Evolutionary conservation across 2,888 invertebrate species (phyloP).

Genomic region (Nesidiocoris tenuis): DNA sequence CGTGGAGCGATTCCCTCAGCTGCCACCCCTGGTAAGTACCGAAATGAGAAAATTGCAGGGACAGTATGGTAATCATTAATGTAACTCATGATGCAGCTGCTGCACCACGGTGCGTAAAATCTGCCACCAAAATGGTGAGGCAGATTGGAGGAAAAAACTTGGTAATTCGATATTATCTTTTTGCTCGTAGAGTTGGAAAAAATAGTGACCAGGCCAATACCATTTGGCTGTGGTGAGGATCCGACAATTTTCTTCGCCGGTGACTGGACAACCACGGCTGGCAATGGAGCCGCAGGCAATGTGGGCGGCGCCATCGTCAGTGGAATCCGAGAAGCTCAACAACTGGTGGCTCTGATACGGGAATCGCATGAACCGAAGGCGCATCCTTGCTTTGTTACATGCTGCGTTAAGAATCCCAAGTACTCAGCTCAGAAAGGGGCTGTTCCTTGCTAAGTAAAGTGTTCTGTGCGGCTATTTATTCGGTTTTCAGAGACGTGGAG

Average conservation of each 20-base stretch:
- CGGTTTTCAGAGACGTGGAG: too few species aligned
- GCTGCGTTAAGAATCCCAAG: slow-evolving; percentile 27
- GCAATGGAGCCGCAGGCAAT: slow-evolving; percentile 22
- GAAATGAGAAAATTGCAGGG: too few species aligned
- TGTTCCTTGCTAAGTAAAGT: too few species aligned
- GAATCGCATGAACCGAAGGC: neutral
- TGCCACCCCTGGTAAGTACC: slow-evolving; percentile 17
- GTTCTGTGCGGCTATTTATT: too few species aligned
- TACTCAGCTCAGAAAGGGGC: too few species aligned
- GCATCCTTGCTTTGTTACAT: slow-evolving; percentile 31
- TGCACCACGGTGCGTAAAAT: too few species aligned
- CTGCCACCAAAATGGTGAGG: too few species aligned
- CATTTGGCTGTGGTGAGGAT: slow-evolving; percentile 49
- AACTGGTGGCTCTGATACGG: slow-evolving; percentile 6
- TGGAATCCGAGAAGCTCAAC: slow-evolving; percentile 38
- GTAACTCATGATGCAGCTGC: too few species aligned
- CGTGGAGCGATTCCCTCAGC: slow-evolving; percentile 51
- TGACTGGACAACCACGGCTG: slow-evolving; percentile 42
- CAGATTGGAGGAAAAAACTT: too few species aligned
- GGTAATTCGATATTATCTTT: too few species aligned
- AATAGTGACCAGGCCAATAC: slow-evolving; percentile 47
- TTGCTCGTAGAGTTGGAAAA: slow-evolving; percentile 27
- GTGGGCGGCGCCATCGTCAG: slow-evolving; percentile 26
- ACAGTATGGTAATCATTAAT: too few species aligned
- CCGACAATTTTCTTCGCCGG: slow-evolving; percentile 54